These are phyloP conservation scores for Phoeniculus purpureus DNA, from an alignment of 2,797 vertebrate species.

Conservation along the genomic window DNA sequence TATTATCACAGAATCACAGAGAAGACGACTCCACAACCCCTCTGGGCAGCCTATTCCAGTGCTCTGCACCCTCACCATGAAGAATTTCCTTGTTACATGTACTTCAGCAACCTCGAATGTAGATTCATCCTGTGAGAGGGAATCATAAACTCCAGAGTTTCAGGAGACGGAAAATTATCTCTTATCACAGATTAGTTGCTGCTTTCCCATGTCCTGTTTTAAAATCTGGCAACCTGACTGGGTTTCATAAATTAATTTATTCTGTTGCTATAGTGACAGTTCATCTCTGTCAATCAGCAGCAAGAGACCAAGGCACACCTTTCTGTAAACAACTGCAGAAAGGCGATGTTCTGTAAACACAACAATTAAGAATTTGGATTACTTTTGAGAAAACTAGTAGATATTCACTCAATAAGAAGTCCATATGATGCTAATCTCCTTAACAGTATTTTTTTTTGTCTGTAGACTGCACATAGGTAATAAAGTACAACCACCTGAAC, in stretches of 20 bases:
- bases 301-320: not conserved
- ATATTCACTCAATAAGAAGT: not conserved
- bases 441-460: not conserved
- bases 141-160: not conserved
- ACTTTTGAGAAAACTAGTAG: not conserved
- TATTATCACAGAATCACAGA: not conserved
- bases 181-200: not conserved
- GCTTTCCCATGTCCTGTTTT: not conserved
- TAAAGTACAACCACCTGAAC: not conserved
- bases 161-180: not conserved
- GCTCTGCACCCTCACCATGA: no score
- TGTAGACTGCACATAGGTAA: not conserved
- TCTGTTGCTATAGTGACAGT: constrained; percentile 37
- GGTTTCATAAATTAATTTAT: not conserved
- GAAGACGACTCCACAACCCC: no score
- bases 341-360: not conserved
- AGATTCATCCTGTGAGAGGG: not conserved
- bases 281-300: constrained; percentile 24
- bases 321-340: not conserved
- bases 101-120: not conserved
- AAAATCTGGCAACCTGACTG: not conserved
- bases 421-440: not conserved
- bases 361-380: not conserved
- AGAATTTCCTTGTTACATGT: no score
- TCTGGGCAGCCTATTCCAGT: no score